phyloP scores from a whole-genome alignment of 53 echinoderm and acorn worm species.

The Luidia sarsii region DNA sequence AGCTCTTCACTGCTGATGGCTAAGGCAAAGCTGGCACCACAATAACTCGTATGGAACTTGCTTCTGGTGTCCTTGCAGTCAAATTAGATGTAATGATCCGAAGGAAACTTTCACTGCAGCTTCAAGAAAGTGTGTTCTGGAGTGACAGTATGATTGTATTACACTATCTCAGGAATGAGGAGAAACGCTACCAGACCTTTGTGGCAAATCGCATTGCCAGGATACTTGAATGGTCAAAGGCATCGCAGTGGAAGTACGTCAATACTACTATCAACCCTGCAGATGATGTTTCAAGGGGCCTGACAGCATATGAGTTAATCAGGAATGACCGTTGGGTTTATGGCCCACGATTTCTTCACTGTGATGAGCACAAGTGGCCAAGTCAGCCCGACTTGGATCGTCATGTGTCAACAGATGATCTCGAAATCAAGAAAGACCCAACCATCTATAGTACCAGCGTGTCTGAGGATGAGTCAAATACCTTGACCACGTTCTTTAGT shows the following conservation, averaged over 20 bases:
- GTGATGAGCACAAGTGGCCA: constrained; percentile 52
- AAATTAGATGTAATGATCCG: constrained; percentile 45
- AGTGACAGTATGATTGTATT: constrained; percentile 51
- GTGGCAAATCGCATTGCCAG: constrained; percentile 56
- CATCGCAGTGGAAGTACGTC: constrained; percentile 52
- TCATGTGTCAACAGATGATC: not conserved
- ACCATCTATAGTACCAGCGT: not conserved
- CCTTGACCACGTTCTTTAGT: not conserved
- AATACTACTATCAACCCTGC: constrained; percentile 52
- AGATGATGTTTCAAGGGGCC: constrained; percentile 54
- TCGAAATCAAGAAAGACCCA: constrained; percentile 45
- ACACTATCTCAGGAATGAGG: too few relatives aligned
- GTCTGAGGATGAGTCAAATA: not conserved
- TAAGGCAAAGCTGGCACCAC: constrained; percentile 28
- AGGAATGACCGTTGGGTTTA: constrained; percentile 16
- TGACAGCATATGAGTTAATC: constrained; percentile 4
- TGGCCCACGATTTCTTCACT: constrained; percentile 39
- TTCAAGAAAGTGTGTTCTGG: constrained; percentile 39
- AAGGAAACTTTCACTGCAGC: constrained; percentile 22
- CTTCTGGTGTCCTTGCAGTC: constrained; percentile 35
- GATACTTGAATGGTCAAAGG: constrained; percentile 25
- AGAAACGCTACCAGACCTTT: constrained; percentile 55
- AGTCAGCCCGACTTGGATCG: constrained; percentile 13
- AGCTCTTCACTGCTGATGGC: not conserved
- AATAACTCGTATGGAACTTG: constrained; percentile 47